Conservation (phyloP, 2,113 vertebrate species). For the Coregonus clupeaformis region DNA sequence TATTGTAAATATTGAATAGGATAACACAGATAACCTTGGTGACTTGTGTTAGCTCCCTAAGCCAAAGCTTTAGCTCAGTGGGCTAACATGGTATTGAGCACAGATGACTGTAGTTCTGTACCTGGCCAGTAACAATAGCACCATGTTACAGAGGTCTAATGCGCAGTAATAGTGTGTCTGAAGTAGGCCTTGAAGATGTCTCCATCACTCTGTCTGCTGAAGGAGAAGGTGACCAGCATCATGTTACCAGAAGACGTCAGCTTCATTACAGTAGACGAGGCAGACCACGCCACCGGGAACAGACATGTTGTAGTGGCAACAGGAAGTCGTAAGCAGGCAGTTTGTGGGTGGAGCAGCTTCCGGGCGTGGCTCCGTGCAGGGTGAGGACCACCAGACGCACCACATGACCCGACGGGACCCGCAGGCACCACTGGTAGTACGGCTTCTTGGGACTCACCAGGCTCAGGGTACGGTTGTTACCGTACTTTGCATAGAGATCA, state of each 20-base stretch:
- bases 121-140: too few relatives aligned
- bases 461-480: conserved; percentile 83
- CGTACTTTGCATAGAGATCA: conserved; percentile 86
- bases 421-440: conserved; percentile 86
- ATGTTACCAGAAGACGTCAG: conserved; percentile 86
- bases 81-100: too few relatives aligned
- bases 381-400: conserved; percentile 78
- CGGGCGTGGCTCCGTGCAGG: conserved; percentile 68
- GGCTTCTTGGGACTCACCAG: conserved; percentile 84
- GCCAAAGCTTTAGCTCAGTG: too few relatives aligned
- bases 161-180: conserved; percentile 12
- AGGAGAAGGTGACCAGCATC: conserved; percentile 85
- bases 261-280: conserved; percentile 73
- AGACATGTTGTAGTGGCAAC: conserved; percentile 78
- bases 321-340: conserved; percentile 88
- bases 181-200: conserved; percentile 83
- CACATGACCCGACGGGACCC: conserved; percentile 80
- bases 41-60: too few relatives aligned
- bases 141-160: too few relatives aligned
- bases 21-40: too few relatives aligned
- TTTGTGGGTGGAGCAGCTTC: too few relatives aligned
- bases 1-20: too few relatives aligned
- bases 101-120: too few relatives aligned
- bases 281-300: conserved; percentile 79
- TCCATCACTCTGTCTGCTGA: conserved; percentile 75